Percentiles rank a stretch among this genome's conserved stretches.
These are phyloP conservation scores for Macrotrachela quadricornifera DNA, from an alignment of 1,140 invertebrate genomes.

Conservation along the genomic window DNA sequence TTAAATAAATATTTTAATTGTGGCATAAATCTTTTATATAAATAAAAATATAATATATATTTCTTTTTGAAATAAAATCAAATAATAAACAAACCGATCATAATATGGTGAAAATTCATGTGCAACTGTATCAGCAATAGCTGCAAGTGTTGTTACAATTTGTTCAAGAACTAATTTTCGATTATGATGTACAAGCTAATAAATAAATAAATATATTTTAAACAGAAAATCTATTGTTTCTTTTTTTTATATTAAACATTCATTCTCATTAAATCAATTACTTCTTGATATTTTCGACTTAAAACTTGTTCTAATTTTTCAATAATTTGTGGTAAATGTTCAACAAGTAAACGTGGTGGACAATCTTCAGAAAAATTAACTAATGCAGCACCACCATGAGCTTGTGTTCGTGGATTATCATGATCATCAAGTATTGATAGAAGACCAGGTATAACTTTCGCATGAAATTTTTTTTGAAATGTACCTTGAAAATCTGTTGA, in stretches of 20 bases:
- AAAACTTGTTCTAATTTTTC: conserved; percentile 69
- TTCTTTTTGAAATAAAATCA: neutral
- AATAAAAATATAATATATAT: neutral
- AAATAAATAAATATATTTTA: too few species aligned
- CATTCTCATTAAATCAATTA: conserved; percentile 17
- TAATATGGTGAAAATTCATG: conserved; percentile 67
- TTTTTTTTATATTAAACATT: too few species aligned
- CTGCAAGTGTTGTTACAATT: conserved; percentile 89
- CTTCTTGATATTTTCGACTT: conserved; percentile 73
- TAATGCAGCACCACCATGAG: conserved; percentile 57
- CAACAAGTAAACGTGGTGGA: conserved; percentile 65
- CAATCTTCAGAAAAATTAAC: conserved; percentile 99
- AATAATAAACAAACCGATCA: conserved; percentile 30
- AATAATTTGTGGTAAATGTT: conserved; percentile 74
- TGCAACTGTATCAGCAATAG: conserved; percentile 91
- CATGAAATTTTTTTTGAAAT: conserved; percentile 94
- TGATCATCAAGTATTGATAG: conserved; percentile 69
- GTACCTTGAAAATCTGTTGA: conserved; percentile 86
- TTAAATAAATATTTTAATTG: conserved; percentile 90
- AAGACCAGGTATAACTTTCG: conserved; percentile 69
- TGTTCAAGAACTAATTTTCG: conserved; percentile 92
- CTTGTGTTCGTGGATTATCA: conserved; percentile 70
- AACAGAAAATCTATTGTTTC: too few species aligned
- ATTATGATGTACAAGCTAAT: conserved; percentile 40
- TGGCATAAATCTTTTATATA: conserved; percentile 69